phyloP scores from a whole-genome alignment of 1,140 invertebrate species.

The Caenorhabditis briggsae region DNA sequence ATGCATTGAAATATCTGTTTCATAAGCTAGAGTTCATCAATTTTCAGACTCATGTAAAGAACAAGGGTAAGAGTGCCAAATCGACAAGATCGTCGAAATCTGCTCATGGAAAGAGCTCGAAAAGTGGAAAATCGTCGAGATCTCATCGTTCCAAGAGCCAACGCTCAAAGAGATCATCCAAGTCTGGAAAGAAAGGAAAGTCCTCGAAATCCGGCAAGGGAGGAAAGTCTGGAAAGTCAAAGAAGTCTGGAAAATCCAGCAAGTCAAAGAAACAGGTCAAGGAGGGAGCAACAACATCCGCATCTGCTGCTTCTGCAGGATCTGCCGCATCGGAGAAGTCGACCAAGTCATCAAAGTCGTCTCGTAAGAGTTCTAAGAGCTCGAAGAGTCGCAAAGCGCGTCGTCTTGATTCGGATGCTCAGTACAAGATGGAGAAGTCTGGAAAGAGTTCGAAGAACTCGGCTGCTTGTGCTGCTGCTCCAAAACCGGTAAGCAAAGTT shows the following conservation, averaged over 20 bases:
- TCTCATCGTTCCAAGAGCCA: constrained; percentile 1
- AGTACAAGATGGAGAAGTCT: constrained; percentile 37
- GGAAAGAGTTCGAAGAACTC: constrained; percentile 17
- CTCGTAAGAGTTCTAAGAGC: constrained; percentile 15
- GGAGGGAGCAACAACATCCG: not conserved
- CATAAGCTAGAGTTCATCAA: too few species aligned
- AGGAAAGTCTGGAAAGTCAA: constrained; percentile 45
- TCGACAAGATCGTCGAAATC: constrained; percentile 42
- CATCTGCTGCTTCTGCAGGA: not conserved
- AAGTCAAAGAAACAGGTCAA: constrained; percentile 17
- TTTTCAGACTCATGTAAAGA: constrained; percentile 13
- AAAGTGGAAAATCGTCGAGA: constrained; percentile 29
- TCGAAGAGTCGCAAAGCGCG: constrained; percentile 24
- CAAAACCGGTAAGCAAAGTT: constrained; percentile 5
- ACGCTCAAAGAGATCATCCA: constrained; percentile 30
- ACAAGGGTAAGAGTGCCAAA: constrained; percentile 36
- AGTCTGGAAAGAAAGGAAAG: constrained; percentile 31
- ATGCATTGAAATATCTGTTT: not conserved
- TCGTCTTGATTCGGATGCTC: constrained; percentile 47
- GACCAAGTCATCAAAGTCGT: not conserved
- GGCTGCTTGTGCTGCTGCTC: not conserved
- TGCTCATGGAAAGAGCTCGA: not conserved
- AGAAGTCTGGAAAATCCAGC: constrained; percentile 21
- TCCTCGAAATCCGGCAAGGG: not conserved
- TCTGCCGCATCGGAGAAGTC: not conserved